Evolutionary conservation across 2,797 vertebrate genomes (phyloP).

Genomic region (Eulemur albifrons): DNA sequence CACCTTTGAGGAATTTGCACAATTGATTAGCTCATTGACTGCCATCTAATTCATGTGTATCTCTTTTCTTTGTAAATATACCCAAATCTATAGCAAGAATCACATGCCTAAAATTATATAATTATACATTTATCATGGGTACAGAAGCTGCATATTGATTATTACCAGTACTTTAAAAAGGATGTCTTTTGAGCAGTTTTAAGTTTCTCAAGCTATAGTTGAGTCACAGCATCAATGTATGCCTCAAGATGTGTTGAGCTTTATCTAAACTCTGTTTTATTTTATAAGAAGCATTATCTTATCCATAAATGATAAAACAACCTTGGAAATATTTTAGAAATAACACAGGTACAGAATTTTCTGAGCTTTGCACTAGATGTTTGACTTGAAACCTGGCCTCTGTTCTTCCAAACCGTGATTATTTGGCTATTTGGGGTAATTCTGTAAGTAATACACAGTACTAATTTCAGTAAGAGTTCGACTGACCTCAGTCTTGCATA

Average conservation of each 20-base stretch:
- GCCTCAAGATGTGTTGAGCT: background rate
- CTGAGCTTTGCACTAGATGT: background rate
- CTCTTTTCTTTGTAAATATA: constrained; percentile 11
- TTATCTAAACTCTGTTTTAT: background rate
- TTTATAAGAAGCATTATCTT: background rate
- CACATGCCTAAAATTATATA: background rate
- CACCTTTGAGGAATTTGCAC: constrained; percentile 38
- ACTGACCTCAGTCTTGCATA: background rate
- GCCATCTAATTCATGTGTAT: background rate
- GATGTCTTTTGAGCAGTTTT: background rate
- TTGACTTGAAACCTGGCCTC: background rate
- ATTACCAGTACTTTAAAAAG: background rate
- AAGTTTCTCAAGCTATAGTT: background rate
- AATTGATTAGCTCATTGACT: constrained; percentile 47
- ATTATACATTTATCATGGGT: background rate
- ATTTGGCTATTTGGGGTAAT: background rate
- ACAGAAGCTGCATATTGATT: background rate
- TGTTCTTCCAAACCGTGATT: background rate
- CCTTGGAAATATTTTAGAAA: background rate
- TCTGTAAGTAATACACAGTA: background rate
- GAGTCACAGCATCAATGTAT: background rate
- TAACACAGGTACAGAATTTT: background rate
- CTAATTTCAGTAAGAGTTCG: background rate
- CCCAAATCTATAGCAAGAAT: background rate
- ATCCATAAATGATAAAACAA: background rate